These are phyloP conservation scores for Psittacula cyanocephala DNA, from an alignment of 2,113 vertebrate species.

Conservation along the genomic window DNA sequence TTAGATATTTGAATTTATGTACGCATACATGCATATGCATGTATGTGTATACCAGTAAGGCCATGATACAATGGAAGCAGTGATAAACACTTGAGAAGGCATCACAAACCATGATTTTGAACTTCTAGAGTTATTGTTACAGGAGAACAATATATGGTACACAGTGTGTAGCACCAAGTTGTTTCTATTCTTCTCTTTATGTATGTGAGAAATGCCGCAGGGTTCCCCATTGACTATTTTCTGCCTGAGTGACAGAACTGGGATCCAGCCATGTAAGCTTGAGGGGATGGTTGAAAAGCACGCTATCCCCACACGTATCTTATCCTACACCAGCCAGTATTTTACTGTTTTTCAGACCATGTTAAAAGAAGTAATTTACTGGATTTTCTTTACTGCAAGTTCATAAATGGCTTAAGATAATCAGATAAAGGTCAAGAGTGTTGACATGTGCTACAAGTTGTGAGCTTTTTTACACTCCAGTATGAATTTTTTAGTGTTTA, in stretches of 20 bases:
- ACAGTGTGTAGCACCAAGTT: neutral
- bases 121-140: neutral
- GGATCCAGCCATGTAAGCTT: neutral
- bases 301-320: neutral
- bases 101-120: neutral
- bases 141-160: neutral
- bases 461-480: neutral
- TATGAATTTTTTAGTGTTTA: neutral
- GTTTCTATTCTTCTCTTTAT: neutral
- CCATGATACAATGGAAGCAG: fast-evolving
- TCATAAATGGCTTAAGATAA: neutral
- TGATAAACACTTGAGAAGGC: neutral
- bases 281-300: neutral
- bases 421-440: neutral
- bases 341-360: neutral
- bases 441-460: neutral
- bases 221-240: neutral
- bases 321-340: neutral
- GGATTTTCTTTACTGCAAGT: neutral
- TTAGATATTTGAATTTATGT: neutral
- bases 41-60: fast-evolving
- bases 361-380: neutral
- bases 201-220: neutral
- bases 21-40: neutral
- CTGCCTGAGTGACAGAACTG: neutral